Percentiles rank a stretch among this genome's conserved stretches.
phyloP scores from a whole-genome alignment of 2,888 invertebrate species.

The Netelia inedita region DNA sequence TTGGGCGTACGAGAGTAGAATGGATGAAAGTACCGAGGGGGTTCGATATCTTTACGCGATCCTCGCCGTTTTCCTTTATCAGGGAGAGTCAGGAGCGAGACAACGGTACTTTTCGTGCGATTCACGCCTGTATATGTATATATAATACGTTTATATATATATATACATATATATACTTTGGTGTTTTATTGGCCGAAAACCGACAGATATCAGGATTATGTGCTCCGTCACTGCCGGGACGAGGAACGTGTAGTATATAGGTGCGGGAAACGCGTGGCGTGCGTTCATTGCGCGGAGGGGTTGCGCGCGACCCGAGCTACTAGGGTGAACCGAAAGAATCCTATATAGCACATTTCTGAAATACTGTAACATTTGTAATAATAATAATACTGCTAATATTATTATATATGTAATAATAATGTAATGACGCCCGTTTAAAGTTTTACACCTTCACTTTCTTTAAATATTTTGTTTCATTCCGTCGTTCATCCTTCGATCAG shows the following conservation, averaged over 20 bases:
- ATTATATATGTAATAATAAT: slow-evolving; percentile 26
- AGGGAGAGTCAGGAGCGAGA: slow-evolving; percentile 73
- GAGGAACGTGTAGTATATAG: slow-evolving; percentile 48
- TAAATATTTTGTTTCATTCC: slow-evolving; percentile 33
- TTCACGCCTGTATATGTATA: slow-evolving; percentile 58
- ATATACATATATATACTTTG: slow-evolving; percentile 32
- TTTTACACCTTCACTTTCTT: slow-evolving; percentile 27
- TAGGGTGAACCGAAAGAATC: slow-evolving; percentile 56
- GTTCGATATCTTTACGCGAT: slow-evolving; percentile 81
- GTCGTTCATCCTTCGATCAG: not conserved
- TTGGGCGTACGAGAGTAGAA: slow-evolving; percentile 32
- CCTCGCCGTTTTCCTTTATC: slow-evolving; percentile 79
- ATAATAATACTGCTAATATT: not conserved
- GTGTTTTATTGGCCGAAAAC: slow-evolving; percentile 89
- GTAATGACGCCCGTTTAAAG: slow-evolving; percentile 31
- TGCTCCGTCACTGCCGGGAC: slow-evolving; percentile 73
- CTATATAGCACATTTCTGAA: slow-evolving; percentile 33
- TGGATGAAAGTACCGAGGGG: slow-evolving; percentile 70
- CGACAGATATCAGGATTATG: slow-evolving; percentile 87
- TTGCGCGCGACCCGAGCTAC: slow-evolving; percentile 18
- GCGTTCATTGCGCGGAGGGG: slow-evolving; percentile 55
- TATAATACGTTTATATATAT: not conserved
- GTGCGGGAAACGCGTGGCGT: slow-evolving; percentile 39
- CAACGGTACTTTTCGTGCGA: slow-evolving; percentile 77
- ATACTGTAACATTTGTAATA: not conserved